Percentiles rank a stretch among this genome's conserved stretches.
These are phyloP conservation scores for Elegia similella DNA, from an alignment of 2,888 invertebrate species.

Conservation along the genomic window DNA sequence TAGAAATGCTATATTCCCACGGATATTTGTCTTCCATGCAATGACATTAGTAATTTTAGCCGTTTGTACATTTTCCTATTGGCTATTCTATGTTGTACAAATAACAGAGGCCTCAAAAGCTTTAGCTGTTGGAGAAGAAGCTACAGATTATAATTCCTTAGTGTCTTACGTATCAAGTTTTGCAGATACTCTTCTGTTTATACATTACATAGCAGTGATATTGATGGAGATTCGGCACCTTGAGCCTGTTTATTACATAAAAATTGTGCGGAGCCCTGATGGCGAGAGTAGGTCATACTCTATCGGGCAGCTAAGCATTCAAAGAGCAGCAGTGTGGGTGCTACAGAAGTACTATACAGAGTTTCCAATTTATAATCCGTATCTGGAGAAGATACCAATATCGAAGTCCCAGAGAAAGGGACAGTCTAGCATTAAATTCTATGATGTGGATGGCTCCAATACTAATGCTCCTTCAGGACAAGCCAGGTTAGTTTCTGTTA, in stretches of 20 bases:
- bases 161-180: constrained; percentile 96
- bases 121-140: constrained; percentile 89
- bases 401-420: constrained; percentile 90
- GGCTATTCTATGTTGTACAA: constrained; percentile 98
- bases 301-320: constrained; percentile 96
- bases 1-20: constrained; percentile 92
- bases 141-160: constrained; percentile 91
- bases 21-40: constrained; percentile 94
- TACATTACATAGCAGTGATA: constrained; percentile 96
- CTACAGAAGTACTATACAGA: constrained; percentile 97
- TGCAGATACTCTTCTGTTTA: constrained; percentile 95
- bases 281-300: constrained; percentile 94
- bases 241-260: constrained; percentile 93
- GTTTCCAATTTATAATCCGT: constrained; percentile 98
- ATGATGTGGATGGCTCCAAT: constrained; percentile 95
- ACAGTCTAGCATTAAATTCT: constrained; percentile 95
- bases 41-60: constrained; percentile 93
- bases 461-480: constrained; percentile 86
- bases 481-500: constrained; percentile 66
- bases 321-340: constrained; percentile 96
- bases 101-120: constrained; percentile 91
- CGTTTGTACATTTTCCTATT: constrained; percentile 97
- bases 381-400: constrained; percentile 94
- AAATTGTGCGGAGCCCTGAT: constrained; percentile 97
- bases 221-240: constrained; percentile 96